A percentile compares a stretch with the other conserved stretches of the same genome.
phyloP scores from a whole-genome alignment of 2,797 vertebrate species.

The Phoxinus dragarum region DNA sequence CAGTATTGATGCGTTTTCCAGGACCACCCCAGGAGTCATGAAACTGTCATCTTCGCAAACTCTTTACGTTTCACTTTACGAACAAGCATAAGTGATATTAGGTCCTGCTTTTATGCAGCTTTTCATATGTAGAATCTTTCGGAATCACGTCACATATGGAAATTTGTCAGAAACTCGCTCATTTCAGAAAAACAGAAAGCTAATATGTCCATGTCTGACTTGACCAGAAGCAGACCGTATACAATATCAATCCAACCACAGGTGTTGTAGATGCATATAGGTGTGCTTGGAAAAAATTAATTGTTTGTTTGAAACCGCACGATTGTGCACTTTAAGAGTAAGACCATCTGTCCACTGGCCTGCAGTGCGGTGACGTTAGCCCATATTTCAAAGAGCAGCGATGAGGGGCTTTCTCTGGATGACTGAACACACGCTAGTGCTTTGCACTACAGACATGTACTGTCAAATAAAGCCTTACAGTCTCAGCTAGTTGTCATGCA shows the following conservation, averaged over 20 bases:
- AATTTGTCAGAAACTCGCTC: constrained; percentile 26
- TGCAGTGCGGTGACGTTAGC: constrained; percentile 69
- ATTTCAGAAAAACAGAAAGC: constrained; percentile 47
- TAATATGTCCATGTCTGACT: constrained; percentile 21
- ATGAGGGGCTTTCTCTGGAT: constrained; percentile 57
- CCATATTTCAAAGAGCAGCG: constrained; percentile 67
- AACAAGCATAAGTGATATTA: constrained; percentile 20
- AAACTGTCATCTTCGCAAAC: neutral
- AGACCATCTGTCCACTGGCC: constrained; percentile 68
- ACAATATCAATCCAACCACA: constrained; percentile 13
- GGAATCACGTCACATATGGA: constrained; percentile 51
- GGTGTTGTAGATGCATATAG: neutral
- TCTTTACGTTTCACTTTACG: neutral
- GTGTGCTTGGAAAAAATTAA: constrained; percentile 2
- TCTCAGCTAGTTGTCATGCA: too few species aligned
- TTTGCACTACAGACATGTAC: constrained; percentile 13
- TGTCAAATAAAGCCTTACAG: neutral
- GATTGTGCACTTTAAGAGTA: constrained; percentile 54
- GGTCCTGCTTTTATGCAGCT: neutral
- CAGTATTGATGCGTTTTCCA: constrained; percentile 45
- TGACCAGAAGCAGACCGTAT: constrained; percentile 35
- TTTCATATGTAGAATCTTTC: constrained; percentile 1
- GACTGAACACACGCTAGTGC: constrained; percentile 30
- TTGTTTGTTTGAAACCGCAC: constrained; percentile 1
- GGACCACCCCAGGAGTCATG: constrained; percentile 42